These are phyloP conservation scores for Trypoxylon attenuatum DNA, from an alignment of 2,888 invertebrate species.

Conservation along the genomic window DNA sequence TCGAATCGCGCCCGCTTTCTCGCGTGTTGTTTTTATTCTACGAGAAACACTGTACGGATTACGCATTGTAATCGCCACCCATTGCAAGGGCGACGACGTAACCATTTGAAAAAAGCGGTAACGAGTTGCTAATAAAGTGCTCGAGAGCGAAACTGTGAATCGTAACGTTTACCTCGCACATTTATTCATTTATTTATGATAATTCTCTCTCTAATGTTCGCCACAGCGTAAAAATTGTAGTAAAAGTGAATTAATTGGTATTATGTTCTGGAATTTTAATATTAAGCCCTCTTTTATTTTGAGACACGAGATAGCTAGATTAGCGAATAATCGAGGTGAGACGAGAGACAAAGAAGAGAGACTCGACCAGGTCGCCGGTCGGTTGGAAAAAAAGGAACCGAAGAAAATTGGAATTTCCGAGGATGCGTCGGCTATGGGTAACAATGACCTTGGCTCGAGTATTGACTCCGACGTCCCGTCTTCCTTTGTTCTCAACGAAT, in stretches of 20 bases:
- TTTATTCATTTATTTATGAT: too few relatives aligned
- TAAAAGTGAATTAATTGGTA: too few relatives aligned
- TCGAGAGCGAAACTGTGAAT: not conserved
- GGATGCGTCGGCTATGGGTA: slow-evolving; percentile 45
- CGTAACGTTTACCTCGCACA: too few relatives aligned
- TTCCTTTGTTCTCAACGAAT: slow-evolving; percentile 49
- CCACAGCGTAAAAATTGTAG: too few relatives aligned
- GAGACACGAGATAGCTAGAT: too few relatives aligned
- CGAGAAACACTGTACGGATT: not conserved
- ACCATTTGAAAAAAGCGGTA: not conserved
- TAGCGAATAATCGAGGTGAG: too few relatives aligned
- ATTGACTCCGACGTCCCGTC: slow-evolving; percentile 52
- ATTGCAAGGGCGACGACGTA: not conserved
- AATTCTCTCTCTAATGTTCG: too few relatives aligned
- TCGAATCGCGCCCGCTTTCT: not conserved
- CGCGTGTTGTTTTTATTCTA: not conserved
- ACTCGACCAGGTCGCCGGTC: slow-evolving; percentile 5
- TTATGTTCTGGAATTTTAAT: too few relatives aligned
- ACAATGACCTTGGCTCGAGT: slow-evolving; percentile 56
- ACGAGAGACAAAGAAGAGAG: not conserved
- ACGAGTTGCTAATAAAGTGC: not conserved
- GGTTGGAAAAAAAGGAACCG: slow-evolving; percentile 17
- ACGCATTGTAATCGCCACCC: not conserved
- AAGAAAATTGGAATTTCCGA: slow-evolving; percentile 45
- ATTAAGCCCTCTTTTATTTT: too few relatives aligned